Evolutionary conservation across 1,140 invertebrate genomes (phyloP).

Genomic region (Temnothorax curvispinosus): DNA sequence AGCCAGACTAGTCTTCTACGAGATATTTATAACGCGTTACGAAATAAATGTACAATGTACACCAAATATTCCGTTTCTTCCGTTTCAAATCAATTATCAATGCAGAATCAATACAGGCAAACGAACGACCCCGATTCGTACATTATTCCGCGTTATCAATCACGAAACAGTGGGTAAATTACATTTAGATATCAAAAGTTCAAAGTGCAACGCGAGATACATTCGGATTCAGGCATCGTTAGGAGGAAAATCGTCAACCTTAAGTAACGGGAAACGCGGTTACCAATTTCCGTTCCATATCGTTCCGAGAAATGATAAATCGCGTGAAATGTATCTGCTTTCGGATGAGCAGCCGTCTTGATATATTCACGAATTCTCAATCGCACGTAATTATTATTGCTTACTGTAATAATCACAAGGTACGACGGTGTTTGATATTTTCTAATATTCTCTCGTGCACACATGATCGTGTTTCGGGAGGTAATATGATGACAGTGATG

Average conservation of each 20-base stretch:
- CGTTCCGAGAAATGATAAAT: conserved; percentile 4
- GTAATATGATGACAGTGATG: neutral
- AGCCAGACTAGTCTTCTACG: neutral
- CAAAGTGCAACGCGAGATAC: neutral
- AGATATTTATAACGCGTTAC: neutral
- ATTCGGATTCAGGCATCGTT: neutral
- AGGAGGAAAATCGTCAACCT: neutral
- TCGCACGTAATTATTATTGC: neutral
- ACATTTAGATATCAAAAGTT: neutral
- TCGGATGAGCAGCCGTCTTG: neutral
- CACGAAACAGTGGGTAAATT: neutral
- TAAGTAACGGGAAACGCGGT: neutral
- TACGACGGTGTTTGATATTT: neutral
- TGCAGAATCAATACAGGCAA: neutral
- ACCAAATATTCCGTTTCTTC: neutral
- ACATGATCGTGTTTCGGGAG: neutral
- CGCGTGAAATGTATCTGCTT: neutral
- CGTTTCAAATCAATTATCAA: neutral
- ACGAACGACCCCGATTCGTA: neutral
- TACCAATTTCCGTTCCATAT: neutral
- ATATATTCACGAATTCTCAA: neutral
- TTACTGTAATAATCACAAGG: neutral
- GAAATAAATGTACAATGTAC: neutral
- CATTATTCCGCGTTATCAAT: neutral
- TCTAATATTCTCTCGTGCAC: neutral